Percentiles rank a stretch among this genome's conserved stretches.
These are phyloP conservation scores for Bettongia penicillata DNA, from an alignment of 2,113 vertebrate genomes.

Conservation along the genomic window DNA sequence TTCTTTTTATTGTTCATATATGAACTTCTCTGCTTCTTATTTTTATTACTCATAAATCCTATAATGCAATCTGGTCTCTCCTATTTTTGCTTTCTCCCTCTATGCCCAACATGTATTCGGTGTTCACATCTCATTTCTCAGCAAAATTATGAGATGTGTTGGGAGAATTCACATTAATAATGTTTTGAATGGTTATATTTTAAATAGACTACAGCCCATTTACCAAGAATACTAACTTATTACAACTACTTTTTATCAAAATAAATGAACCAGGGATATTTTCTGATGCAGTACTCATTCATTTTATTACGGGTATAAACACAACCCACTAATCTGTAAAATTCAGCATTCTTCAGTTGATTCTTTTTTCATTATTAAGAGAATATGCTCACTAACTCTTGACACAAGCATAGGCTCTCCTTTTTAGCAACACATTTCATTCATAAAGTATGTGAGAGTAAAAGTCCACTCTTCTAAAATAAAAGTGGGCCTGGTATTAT, in stretches of 20 bases:
- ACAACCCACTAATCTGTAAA: conserved; percentile 36
- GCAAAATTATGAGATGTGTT: conserved; percentile 64
- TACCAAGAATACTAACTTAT: conserved; percentile 70
- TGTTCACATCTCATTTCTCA: conserved; percentile 68
- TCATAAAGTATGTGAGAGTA: conserved; percentile 41
- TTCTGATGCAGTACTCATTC: conserved; percentile 29
- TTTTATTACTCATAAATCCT: neutral
- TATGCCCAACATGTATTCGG: neutral
- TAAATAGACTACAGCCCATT: conserved; percentile 65
- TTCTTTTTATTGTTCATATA: neutral
- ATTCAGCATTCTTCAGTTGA: conserved; percentile 28
- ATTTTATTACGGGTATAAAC: conserved; percentile 55
- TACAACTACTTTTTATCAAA: conserved; percentile 61
- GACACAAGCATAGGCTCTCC: neutral
- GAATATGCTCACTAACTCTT: conserved; percentile 17
- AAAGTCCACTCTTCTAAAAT: conserved; percentile 32
- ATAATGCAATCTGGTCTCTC: neutral
- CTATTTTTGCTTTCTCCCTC: neutral
- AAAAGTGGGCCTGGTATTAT: conserved; percentile 31
- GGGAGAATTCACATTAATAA: conserved; percentile 69
- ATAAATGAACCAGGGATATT: conserved; percentile 66
- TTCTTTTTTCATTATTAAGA: conserved; percentile 60
- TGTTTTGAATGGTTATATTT: conserved; percentile 64
- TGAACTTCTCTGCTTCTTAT: neutral
- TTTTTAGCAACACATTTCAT: conserved; percentile 16